A percentile compares a stretch with the other conserved stretches of the same genome.
These are phyloP conservation scores for Donacobius atricapilla DNA, from an alignment of 2,113 vertebrate species.

Conservation along the genomic window DNA sequence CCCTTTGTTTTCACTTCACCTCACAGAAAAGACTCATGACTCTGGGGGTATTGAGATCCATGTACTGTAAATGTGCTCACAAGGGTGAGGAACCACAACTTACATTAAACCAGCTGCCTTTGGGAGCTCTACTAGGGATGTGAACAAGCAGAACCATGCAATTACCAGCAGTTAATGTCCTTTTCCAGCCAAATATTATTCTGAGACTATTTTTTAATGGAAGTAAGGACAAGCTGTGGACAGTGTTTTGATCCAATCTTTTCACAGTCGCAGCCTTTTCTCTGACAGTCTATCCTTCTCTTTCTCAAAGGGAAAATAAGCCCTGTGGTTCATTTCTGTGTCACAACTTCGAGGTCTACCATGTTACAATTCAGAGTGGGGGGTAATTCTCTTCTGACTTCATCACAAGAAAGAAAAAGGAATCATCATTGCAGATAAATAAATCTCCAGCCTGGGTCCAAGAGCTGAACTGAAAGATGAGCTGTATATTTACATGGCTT, in stretches of 20 bases:
- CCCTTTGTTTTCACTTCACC: background rate
- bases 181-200: background rate
- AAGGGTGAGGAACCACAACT: background rate
- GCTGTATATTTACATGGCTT: background rate
- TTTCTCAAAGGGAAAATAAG: background rate
- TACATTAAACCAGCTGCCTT: background rate
- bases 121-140: background rate
- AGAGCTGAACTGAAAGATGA: background rate
- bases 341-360: fast-evolving
- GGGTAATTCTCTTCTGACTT: background rate
- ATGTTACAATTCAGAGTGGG: background rate
- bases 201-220: background rate
- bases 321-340: background rate
- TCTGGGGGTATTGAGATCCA: background rate
- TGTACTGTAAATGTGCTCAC: background rate
- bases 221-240: background rate
- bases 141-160: background rate
- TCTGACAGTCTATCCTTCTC: background rate
- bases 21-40: background rate
- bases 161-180: background rate
- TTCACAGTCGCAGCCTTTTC: background rate
- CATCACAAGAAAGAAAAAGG: background rate
- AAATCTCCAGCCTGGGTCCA: background rate
- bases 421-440: background rate
- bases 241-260: background rate